Percentiles rank a stretch among this genome's conserved stretches.
phyloP scores from a whole-genome alignment of 2,797 vertebrate species.

The Characodon lateralis region DNA sequence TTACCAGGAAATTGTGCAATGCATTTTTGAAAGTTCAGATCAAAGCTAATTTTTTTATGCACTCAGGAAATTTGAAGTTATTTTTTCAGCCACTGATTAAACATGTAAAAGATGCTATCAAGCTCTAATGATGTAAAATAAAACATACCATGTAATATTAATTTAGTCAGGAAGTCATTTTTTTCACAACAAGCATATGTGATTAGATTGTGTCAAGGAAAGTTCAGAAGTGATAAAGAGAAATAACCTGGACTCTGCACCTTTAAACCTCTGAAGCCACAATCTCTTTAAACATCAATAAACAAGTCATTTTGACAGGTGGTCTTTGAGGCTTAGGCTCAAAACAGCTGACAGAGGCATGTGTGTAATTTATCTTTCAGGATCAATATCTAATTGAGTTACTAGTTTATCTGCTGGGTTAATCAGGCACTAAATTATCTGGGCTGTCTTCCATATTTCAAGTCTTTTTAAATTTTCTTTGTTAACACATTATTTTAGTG shows the following conservation, averaged over 20 bases:
- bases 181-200: not conserved
- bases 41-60: not conserved
- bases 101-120: not conserved
- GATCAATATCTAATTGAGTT: not conserved
- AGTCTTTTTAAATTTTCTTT: not conserved
- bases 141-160: not conserved
- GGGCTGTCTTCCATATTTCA: not conserved
- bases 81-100: not conserved
- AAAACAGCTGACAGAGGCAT: not conserved
- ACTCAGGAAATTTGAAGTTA: not conserved
- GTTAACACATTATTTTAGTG: not conserved
- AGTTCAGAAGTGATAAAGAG: conserved; percentile 1
- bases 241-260: conserved; percentile 6
- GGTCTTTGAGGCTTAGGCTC: not conserved
- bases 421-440: not conserved
- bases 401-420: not conserved
- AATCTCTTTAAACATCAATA: conserved; percentile 10
- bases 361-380: not conserved
- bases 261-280: not conserved
- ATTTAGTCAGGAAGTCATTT: not conserved
- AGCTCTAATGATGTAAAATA: not conserved
- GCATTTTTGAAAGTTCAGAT: not conserved
- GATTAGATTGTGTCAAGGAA: not conserved
- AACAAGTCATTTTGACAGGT: not conserved
- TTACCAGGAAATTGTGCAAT: not conserved